Evolutionary conservation across 2,113 vertebrate species (phyloP).

Genomic region (Brachyhypopomus gauderio): DNA sequence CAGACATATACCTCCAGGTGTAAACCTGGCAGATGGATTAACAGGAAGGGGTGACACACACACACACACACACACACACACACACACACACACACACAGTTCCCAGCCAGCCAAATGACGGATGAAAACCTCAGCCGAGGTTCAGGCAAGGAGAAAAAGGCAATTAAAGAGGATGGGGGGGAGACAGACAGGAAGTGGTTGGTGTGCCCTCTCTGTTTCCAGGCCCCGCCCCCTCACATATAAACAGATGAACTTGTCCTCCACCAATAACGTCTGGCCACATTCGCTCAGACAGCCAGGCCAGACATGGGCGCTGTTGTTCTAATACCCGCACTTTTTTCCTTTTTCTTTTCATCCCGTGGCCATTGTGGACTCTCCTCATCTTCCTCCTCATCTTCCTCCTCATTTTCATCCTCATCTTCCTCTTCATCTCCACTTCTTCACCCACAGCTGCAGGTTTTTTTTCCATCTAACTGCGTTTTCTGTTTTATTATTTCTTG

Average conservation of each 20-base stretch:
- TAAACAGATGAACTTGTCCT: slow-evolving; percentile 1
- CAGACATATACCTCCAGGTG: slow-evolving; percentile 29
- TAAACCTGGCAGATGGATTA: slow-evolving; percentile 34
- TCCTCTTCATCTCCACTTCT: too few relatives aligned
- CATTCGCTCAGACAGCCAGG: neutral
- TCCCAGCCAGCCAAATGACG: neutral
- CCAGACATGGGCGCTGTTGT: neutral
- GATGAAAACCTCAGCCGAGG: slow-evolving; percentile 12
- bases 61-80: slow-evolving; percentile 20
- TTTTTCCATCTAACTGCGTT: too few relatives aligned
- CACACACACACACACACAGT: slow-evolving; percentile 22
- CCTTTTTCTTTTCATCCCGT: too few relatives aligned
- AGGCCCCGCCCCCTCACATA: neutral
- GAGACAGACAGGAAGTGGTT: slow-evolving; percentile 7
- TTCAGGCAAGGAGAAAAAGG: slow-evolving; percentile 24
- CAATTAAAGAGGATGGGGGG: slow-evolving; percentile 11
- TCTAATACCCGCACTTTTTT: neutral
- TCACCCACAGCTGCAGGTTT: too few relatives aligned
- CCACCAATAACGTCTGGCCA: neutral
- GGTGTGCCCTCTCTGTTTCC: too few relatives aligned
- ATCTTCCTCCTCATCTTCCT: too few relatives aligned
- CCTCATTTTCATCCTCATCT: too few relatives aligned
- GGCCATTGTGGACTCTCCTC: too few relatives aligned
- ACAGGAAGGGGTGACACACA: slow-evolving; percentile 25
- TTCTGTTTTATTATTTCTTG: too few relatives aligned